These are phyloP conservation scores for Hemicentrotus pulcherrimus DNA, from an alignment of 35 echinoderm and acorn worm genomes.

Conservation along the genomic window DNA sequence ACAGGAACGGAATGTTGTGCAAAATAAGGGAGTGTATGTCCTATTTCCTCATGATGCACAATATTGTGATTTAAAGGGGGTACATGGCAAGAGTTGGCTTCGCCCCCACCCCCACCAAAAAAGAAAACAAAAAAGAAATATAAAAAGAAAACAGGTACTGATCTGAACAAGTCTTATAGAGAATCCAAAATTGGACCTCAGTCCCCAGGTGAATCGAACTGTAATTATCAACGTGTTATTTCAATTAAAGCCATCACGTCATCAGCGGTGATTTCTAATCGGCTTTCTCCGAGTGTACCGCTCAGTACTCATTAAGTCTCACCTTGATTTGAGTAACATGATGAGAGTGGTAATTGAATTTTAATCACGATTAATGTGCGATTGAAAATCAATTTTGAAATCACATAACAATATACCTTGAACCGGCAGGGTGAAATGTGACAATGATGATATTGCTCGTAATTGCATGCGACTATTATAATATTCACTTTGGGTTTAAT, in stretches of 20 bases:
- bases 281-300: neutral
- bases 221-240: slow-evolving; percentile 5
- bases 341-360: neutral
- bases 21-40: too few species aligned
- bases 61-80: too few species aligned
- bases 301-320: neutral
- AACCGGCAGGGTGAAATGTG: neutral
- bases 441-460: neutral
- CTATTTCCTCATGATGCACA: too few species aligned
- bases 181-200: too few species aligned
- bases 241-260: neutral
- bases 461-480: neutral
- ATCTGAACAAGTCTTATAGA: too few species aligned
- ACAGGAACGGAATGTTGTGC: too few species aligned
- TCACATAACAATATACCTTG: neutral
- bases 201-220: neutral
- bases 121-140: too few species aligned
- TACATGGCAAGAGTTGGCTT: too few species aligned
- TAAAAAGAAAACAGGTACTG: too few species aligned
- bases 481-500: too few species aligned
- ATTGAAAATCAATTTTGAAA: neutral
- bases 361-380: neutral
- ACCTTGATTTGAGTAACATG: neutral
- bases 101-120: too few species aligned
- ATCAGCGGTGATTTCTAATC: neutral